Conservation (phyloP, 2,888 invertebrate species). For the Tribolium freemani region DNA sequence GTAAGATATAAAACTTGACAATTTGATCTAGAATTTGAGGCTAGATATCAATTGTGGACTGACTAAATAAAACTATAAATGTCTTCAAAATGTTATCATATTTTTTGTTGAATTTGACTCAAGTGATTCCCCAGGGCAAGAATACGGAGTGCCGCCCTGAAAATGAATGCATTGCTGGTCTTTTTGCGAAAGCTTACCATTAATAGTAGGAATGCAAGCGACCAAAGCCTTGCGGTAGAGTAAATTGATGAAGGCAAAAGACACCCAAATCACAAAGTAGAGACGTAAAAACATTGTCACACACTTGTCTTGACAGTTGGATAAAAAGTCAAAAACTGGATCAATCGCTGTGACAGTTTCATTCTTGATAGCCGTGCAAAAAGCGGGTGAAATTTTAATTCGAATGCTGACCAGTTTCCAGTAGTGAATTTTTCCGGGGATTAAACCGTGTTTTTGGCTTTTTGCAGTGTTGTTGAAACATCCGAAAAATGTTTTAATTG, state of each 20-base stretch:
- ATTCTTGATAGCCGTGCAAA: conserved; percentile 20
- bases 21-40: too few relatives aligned
- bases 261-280: conserved; percentile 38
- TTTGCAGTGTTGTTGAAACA: neutral
- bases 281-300: conserved; percentile 40
- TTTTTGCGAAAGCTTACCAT: conserved; percentile 42
- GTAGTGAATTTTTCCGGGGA: neutral
- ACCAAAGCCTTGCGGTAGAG: conserved; percentile 12
- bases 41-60: too few relatives aligned
- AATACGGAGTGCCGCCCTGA: neutral
- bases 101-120: too few relatives aligned
- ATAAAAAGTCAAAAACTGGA: conserved; percentile 13
- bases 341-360: conserved; percentile 27
- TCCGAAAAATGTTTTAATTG: conserved; percentile 2
- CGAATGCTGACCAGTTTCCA: neutral
- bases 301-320: conserved; percentile 35
- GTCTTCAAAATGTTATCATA: too few relatives aligned
- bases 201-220: conserved; percentile 40
- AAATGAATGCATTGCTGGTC: neutral
- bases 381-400: neutral
- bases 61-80: too few relatives aligned
- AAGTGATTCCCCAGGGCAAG: too few relatives aligned
- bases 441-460: neutral
- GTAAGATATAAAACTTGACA: too few relatives aligned
- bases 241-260: conserved; percentile 33